Percentiles rank a stretch among this genome's conserved stretches.
Conservation (phyloP, 2,797 vertebrate species). For the Oreochromis grahami region DNA sequence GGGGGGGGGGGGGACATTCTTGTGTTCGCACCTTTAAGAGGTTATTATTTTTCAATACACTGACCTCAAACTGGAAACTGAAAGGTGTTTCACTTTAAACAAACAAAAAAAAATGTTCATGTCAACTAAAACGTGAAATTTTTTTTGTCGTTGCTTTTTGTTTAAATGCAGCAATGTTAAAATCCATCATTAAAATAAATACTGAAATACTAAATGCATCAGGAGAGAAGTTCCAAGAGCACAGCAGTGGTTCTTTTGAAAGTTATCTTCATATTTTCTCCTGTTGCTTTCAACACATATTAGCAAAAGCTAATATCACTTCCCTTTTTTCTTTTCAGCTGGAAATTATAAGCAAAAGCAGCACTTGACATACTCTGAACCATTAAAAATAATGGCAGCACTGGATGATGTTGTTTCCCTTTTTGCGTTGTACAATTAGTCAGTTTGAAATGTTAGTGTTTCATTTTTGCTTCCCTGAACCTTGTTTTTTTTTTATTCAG, state of each 20-base stretch:
- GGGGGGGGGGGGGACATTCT: background rate
- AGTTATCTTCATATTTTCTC: background rate
- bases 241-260: background rate
- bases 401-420: background rate
- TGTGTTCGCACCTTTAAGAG: background rate
- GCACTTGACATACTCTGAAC: background rate
- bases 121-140: background rate
- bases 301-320: background rate
- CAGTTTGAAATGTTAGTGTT: background rate
- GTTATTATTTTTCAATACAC: background rate
- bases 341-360: background rate
- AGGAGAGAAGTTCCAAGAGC: background rate
- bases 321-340: background rate
- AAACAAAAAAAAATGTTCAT: fast-evolving
- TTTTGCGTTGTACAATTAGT: background rate
- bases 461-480: background rate
- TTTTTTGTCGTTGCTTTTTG: background rate
- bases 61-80: background rate
- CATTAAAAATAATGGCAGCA: background rate
- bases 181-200: background rate
- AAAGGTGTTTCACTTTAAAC: background rate
- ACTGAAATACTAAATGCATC: background rate
- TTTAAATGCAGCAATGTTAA: background rate
- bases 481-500: background rate
- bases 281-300: background rate